These are phyloP conservation scores for Ataeniobius toweri DNA, from an alignment of 2,797 vertebrate species.

Conservation along the genomic window DNA sequence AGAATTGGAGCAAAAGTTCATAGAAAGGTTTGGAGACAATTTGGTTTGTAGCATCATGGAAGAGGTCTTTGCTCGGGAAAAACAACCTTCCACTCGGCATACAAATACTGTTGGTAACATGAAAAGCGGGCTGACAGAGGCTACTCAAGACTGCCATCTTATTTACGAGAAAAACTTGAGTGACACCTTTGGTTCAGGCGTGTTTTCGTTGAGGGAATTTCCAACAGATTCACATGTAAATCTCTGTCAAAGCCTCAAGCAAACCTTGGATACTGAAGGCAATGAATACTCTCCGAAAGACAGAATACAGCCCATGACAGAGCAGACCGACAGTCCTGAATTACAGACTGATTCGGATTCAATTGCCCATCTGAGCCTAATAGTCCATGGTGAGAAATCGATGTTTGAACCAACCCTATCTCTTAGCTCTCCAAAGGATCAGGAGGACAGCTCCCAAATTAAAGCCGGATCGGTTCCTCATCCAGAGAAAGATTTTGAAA, in stretches of 20 bases:
- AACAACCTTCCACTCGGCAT: conserved; percentile 4
- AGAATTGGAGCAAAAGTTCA: conserved; percentile 37
- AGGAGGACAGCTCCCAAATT: conserved; percentile 41
- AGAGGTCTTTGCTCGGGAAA: conserved; percentile 55
- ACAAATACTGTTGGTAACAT: conserved; percentile 35
- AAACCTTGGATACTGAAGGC: not conserved
- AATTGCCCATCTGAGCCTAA: conserved; percentile 26
- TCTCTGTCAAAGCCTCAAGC: conserved; percentile 11
- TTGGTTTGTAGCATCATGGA: conserved; percentile 54
- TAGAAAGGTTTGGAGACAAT: conserved; percentile 61
- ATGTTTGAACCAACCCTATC: conserved; percentile 21
- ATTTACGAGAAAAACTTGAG: conserved; percentile 37
- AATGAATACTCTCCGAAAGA: conserved; percentile 11
- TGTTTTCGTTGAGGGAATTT: conserved; percentile 42
- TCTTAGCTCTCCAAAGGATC: conserved; percentile 24
- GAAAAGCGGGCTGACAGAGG: not conserved
- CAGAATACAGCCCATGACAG: conserved; percentile 1
- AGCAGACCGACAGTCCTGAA: conserved; percentile 16
- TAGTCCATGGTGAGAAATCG: conserved; percentile 3
- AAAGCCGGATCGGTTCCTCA: conserved; percentile 30
- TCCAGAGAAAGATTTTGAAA: conserved; percentile 35
- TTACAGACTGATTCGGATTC: conserved; percentile 24
- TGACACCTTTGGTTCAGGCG: conserved; percentile 44
- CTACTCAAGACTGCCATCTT: conserved; percentile 20
- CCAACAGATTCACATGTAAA: conserved; percentile 25